phyloP scores from a whole-genome alignment of 2,888 invertebrate species.

The Gymnoscelis rufifasciata region DNA sequence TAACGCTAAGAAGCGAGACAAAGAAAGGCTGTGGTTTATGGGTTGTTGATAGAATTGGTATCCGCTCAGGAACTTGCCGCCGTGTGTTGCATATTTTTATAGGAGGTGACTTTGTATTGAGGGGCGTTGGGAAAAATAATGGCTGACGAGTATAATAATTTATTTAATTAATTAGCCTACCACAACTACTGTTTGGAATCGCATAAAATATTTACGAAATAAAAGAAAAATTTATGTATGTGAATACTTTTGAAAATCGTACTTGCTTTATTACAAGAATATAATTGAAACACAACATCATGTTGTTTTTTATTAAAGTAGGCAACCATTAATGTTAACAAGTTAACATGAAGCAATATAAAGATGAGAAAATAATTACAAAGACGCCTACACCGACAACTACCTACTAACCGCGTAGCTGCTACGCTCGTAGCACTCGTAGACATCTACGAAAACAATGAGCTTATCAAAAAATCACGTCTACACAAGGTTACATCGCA shows the following conservation, averaged over 20 bases:
- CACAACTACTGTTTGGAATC: no score
- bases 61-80: constrained; percentile 75
- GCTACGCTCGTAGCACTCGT: constrained; percentile 18
- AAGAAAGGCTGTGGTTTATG: constrained; percentile 79
- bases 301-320: no score
- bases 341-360: no score
- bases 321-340: no score
- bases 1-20: constrained; percentile 72
- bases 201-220: no score
- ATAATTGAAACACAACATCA: no score
- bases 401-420: constrained; percentile 1
- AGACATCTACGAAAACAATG: constrained; percentile 12
- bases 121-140: constrained; percentile 29
- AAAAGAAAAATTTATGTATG: no score
- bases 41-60: constrained; percentile 80
- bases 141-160: not conserved
- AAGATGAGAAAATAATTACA: no score
- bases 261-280: no score
- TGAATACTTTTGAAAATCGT: no score
- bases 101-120: constrained; percentile 58
- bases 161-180: no score
- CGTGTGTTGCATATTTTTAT: constrained; percentile 76
- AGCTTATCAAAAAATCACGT: constrained; percentile 13
- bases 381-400: not conserved
- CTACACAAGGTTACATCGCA: constrained; percentile 64